Evolutionary conservation across 64 coral and sea anemone genomes (phyloP).

Genomic region (Montipora foliosa): DNA sequence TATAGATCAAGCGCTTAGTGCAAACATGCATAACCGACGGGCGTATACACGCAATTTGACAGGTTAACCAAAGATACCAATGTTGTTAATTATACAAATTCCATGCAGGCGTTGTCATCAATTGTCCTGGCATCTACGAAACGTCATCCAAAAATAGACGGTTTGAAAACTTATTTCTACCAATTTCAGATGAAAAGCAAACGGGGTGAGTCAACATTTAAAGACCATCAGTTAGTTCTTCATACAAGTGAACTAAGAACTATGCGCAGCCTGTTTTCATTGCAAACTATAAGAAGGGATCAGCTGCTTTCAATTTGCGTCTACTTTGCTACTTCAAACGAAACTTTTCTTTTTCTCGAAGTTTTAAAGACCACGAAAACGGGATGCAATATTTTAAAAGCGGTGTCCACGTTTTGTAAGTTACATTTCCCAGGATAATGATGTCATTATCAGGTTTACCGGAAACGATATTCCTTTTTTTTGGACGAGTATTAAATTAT

Average conservation of each 20-base stretch:
- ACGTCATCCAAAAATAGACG: neutral
- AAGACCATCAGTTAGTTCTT: no score
- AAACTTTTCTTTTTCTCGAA: no score
- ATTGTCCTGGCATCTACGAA: neutral
- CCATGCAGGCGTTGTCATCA: constrained; percentile 20
- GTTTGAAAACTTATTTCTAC: neutral
- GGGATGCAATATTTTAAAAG: no score
- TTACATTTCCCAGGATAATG: no score
- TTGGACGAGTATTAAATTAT: neutral
- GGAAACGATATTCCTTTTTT: neutral
- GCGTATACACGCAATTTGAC: neutral
- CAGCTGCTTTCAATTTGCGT: no score
- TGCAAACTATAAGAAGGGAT: no score
- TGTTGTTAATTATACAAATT: constrained; percentile 69
- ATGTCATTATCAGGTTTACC: neutral
- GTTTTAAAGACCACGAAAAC: no score
- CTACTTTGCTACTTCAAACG: no score
- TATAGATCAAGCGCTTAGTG: neutral
- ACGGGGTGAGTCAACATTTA: no score
- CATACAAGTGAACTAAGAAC: neutral
- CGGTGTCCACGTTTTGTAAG: no score
- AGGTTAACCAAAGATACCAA: constrained; percentile 28
- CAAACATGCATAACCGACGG: neutral
- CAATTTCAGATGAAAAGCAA: neutral
- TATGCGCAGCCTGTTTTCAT: neutral